Base-by-base conservation (phyloP, 2,888 invertebrate species). In the Cylindroiulus punctatus region DNA sequence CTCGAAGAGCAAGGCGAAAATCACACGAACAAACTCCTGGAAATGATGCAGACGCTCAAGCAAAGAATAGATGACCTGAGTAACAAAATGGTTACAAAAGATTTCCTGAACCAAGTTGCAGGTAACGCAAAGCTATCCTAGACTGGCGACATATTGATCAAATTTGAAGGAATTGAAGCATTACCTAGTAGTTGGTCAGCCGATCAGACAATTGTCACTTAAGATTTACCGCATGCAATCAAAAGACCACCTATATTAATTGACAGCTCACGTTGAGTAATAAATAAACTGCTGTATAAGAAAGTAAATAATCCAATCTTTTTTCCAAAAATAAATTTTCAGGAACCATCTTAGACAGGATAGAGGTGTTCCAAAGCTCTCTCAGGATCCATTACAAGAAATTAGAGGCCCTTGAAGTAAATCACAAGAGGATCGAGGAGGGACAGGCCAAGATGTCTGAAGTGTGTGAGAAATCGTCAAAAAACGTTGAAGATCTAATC, bases 391-490 rank as follows among this genome's bases (percentile, higher is more conserved):
- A 82, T 14, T 42, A 82, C 36, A 42, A 82, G 22, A 82, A 40
- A 82, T 36, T 82, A 36, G 82, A 82, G 36, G 42, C 36, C 3
- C 36, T 82, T 0, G 82, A 82, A 82, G 19, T 42, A n/a, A 82
- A 82, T 14, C 82, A 84, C n/a, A 84, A 47, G 44, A 44, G 44
- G 40, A 84, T 84, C 26, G 84, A 32, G 22, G 47, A 40, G 47
- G n/a, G 47, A 44, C 84, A 30, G n/a, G 26, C 19, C n/a, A 44
- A 84, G 14, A 47, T 47, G 5, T 26, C 0, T 1, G 47, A 84
- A 30, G 17, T 42, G 17, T 82, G 82, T 30, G 82, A 82, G 17
- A 82, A 82, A 82, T 32, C 82, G 10, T 82, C 82, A 42, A n/a
- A 36, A 82, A 36, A 42, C 82, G n/a, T 82, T 0, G 40, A 82